phyloP scores from a whole-genome alignment of 1,140 invertebrate genomes.

The Hormaphis cornu region DNA sequence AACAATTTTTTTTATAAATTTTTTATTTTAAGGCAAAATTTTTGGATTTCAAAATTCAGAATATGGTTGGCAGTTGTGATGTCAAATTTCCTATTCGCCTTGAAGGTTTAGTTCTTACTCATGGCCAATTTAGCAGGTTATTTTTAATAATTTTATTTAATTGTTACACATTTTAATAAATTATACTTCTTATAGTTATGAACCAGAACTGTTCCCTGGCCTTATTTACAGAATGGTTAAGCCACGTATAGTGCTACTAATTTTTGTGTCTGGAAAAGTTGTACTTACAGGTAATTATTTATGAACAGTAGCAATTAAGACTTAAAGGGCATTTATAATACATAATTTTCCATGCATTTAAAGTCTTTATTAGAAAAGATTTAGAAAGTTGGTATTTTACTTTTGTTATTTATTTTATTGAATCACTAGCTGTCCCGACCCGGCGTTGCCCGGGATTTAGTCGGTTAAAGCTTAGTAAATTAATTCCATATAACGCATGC shows the following conservation, averaged over 20 bases:
- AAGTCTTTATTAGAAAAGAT: too few species aligned
- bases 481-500: too few species aligned
- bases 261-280: constrained; percentile 98
- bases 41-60: constrained; percentile 99
- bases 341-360: too few species aligned
- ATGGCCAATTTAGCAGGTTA: constrained; percentile 91
- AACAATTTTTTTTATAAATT: background rate
- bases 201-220: constrained; percentile 92
- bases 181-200: constrained; percentile 49
- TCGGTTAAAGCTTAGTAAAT: too few species aligned
- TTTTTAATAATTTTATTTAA: constrained; percentile 8
- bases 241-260: constrained; percentile 95
- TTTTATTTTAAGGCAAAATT: constrained; percentile 80
- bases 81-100: constrained; percentile 97
- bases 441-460: too few species aligned
- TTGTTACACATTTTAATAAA: background rate
- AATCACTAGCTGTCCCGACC: too few species aligned
- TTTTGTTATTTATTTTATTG: too few species aligned
- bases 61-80: constrained; percentile 99
- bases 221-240: constrained; percentile 99
- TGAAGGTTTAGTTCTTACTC: constrained; percentile 92
- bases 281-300: constrained; percentile 68
- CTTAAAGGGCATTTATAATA: too few species aligned
- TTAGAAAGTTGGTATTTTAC: too few species aligned
- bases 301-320: too few species aligned